These are phyloP conservation scores for Episyrphus balteatus DNA, from an alignment of 1,140 invertebrate genomes.

Conservation along the genomic window DNA sequence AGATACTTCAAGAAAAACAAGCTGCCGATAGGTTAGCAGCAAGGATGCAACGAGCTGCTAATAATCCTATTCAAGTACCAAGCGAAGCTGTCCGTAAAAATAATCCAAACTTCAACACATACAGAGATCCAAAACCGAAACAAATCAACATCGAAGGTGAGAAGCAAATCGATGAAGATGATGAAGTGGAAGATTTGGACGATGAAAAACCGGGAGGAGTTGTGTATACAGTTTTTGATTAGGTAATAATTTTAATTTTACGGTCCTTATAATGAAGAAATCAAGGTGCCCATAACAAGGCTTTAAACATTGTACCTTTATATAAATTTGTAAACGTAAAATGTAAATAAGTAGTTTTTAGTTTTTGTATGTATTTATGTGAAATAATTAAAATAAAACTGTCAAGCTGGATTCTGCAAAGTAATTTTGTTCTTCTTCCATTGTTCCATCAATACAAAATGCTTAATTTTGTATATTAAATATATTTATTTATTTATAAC, in stretches of 20 bases:
- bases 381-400: too few relatives aligned
- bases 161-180: conserved; percentile 12
- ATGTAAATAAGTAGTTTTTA: too few relatives aligned
- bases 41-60: conserved; percentile 3
- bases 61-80: conserved; percentile 11
- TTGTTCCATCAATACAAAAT: too few relatives aligned
- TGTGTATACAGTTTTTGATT: conserved; percentile 17
- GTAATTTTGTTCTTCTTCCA: too few relatives aligned
- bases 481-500: too few relatives aligned
- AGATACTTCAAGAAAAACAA: conserved; percentile 26
- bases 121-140: conserved; percentile 14
- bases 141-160: conserved; percentile 22
- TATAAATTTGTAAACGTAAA: too few relatives aligned
- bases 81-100: conserved; percentile 14
- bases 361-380: too few relatives aligned
- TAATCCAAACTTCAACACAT: conserved; percentile 20
- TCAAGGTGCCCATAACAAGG: too few relatives aligned
- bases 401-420: too few relatives aligned
- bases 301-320: too few relatives aligned
- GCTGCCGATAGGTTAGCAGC: conserved; percentile 25
- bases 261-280: too few relatives aligned
- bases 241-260: background rate
- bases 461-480: too few relatives aligned
- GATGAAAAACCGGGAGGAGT: conserved; percentile 15
- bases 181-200: conserved; percentile 24